Percentiles rank a stretch among this genome's conserved stretches.
These are phyloP conservation scores for Calameuta idolon DNA, from an alignment of 2,888 invertebrate species.

Conservation along the genomic window DNA sequence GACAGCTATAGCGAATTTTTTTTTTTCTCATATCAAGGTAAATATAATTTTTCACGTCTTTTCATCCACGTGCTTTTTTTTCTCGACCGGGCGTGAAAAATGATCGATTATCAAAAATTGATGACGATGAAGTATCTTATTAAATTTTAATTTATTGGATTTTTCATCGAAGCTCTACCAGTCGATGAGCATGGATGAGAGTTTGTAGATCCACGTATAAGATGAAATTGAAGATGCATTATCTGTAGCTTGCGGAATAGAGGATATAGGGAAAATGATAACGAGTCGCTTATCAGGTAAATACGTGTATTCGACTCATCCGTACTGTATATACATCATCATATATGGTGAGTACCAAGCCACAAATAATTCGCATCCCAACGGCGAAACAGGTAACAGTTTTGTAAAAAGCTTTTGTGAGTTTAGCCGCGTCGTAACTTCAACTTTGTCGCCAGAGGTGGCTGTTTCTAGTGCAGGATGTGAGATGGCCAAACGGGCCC, in stretches of 20 bases:
- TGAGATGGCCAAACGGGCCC: constrained; percentile 15
- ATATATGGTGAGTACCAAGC: background rate
- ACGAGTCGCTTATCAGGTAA: background rate
- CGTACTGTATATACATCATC: background rate
- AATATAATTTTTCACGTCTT: background rate
- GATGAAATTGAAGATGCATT: background rate
- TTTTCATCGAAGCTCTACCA: background rate
- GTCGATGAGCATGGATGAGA: background rate
- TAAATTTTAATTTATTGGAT: background rate
- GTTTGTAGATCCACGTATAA: background rate
- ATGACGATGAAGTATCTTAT: no score
- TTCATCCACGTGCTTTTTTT: no score
- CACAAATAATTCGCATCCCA: constrained; percentile 5
- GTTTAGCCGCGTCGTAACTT: constrained; percentile 58
- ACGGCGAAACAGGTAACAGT: constrained; percentile 34
- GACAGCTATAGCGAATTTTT: background rate
- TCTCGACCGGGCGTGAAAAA: no score
- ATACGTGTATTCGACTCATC: no score
- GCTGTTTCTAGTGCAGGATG: background rate
- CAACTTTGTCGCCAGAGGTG: constrained; percentile 51
- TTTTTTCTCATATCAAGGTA: background rate
- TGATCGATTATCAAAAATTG: no score
- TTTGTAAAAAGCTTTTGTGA: constrained; percentile 64
- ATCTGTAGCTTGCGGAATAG: background rate
- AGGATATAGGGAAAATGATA: background rate